Evolutionary conservation across 2,888 invertebrate species (phyloP), one percentile per base, ranked within the genome.

Genomic region (Hipparchia sbordonii): DNA sequence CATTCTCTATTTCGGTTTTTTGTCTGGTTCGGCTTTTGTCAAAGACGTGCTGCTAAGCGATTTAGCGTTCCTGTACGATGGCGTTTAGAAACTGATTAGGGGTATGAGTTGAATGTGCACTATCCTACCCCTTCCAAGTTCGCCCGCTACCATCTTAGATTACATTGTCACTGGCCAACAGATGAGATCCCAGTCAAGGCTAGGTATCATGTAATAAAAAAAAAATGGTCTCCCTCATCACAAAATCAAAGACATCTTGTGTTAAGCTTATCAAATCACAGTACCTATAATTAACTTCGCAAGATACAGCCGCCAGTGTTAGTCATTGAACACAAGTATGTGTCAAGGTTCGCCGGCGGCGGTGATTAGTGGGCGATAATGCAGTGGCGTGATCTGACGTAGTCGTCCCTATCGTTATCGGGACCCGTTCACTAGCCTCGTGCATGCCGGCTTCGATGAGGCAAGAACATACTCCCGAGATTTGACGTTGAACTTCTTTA

Each of bases 321-420:
- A 68, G 59, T 68, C 68, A 68, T 60, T 51, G 51, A 48, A n/a
- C 51, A 60, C 46, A n/a, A 68, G 68, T 68, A 48, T 68, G 79
- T 86, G 88, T 87, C 89, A 89, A 89, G 88, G 89, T 87, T 90
- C 89, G 73, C 76, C 76, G 77, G 65, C 23, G 67, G 3, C 48
- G 7, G 68, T 59, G 82, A 82, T 76, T 75, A 74, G 68, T 77
- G 80, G 78, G 78, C 81, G 90, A 91, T 90, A 91, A 87, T 82
- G 79, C 79, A 81, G 90, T 92, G 92, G 92, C 91, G 92, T 86
- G 92, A 92, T 91, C 85, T 89, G 86, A 87, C 89, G 89, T 85
- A 81, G 72, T 4, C 65, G 46, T 67, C 56, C 45, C 68, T 12
- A 45, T 57, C 23, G 13, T 70, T 67, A 65, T 72, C 72, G 60